Evolutionary conservation across 2,888 invertebrate genomes (phyloP).

Genomic region (Tipula vernalis): DNA sequence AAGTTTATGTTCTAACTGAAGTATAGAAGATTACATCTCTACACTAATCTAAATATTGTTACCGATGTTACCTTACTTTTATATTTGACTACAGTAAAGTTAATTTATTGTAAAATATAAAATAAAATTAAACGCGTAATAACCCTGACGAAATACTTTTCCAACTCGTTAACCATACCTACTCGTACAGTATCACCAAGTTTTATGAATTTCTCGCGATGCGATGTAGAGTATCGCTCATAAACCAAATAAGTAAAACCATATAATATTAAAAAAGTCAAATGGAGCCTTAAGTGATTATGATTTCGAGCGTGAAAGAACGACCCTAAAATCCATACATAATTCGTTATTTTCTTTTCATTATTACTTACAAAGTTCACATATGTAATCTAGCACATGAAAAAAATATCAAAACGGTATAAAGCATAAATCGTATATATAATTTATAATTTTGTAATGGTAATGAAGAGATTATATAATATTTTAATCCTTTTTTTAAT

Average conservation of each 20-base stretch:
- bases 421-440: background rate
- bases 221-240: background rate
- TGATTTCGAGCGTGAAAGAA: background rate
- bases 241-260: background rate
- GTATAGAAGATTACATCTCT: no score
- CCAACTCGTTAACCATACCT: background rate
- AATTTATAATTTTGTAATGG: background rate
- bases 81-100: background rate
- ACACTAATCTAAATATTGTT: background rate
- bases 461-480: background rate
- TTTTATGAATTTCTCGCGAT: background rate
- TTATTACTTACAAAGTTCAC: background rate
- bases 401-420: background rate
- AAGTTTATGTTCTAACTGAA: no score
- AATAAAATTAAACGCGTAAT: background rate
- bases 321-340: background rate
- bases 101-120: background rate
- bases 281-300: background rate
- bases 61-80: background rate
- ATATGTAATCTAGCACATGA: background rate
- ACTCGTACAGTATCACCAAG: background rate
- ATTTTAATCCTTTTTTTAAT: background rate
- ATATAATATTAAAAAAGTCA: background rate
- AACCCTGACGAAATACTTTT: background rate
- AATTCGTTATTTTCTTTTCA: background rate